phyloP scores from a whole-genome alignment of 2,888 invertebrate species.

The Phaedon cochleariae region DNA sequence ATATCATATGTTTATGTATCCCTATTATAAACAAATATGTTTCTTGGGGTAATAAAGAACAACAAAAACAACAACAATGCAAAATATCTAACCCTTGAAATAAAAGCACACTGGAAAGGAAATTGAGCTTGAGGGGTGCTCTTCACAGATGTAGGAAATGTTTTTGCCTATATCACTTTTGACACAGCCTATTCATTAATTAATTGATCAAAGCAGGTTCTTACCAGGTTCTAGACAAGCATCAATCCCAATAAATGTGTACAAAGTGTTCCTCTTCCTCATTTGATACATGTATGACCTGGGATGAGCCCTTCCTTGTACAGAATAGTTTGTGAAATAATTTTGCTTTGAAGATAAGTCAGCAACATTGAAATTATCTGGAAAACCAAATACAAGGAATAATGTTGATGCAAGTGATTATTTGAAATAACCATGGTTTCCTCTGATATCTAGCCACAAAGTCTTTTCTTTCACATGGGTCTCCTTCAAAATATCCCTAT shows the following conservation, averaged over 20 bases:
- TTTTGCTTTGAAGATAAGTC: conserved; percentile 74
- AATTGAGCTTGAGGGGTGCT: too few relatives aligned
- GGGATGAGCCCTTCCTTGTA: conserved; percentile 75
- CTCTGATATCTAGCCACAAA: conserved; percentile 88
- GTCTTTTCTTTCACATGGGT: conserved; percentile 74
- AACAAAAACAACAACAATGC: too few relatives aligned
- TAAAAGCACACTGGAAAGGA: too few relatives aligned
- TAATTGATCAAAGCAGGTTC: not conserved
- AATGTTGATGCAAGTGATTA: not conserved
- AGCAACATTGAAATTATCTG: conserved; percentile 90
- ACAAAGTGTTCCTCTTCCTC: conserved; percentile 68
- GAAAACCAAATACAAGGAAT: conserved; percentile 50
- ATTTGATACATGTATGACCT: conserved; percentile 78
- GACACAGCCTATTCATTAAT: too few relatives aligned
- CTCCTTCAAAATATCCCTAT: conserved; percentile 74
- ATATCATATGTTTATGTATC: too few relatives aligned
- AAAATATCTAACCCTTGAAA: too few relatives aligned
- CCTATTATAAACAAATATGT: too few relatives aligned
- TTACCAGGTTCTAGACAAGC: conserved; percentile 85
- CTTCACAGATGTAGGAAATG: too few relatives aligned
- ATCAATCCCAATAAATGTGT: conserved; percentile 86
- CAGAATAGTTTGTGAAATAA: conserved; percentile 80
- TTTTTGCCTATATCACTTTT: too few relatives aligned
- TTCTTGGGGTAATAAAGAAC: too few relatives aligned
- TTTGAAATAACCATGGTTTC: conserved; percentile 81